Conservation (phyloP, 2,797 vertebrate genomes). For the Falco concolor region DNA sequence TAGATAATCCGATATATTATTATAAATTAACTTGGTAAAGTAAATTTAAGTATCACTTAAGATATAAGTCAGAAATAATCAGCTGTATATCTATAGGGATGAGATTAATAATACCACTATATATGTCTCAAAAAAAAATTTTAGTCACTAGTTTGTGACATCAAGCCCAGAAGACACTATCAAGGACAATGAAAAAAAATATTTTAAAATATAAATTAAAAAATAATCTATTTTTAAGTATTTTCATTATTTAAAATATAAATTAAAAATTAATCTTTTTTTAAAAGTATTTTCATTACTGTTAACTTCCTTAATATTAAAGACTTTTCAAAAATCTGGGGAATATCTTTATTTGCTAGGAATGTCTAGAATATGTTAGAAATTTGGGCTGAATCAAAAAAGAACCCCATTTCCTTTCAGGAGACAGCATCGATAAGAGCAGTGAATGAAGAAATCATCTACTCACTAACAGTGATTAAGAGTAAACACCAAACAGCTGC, state of each 20-base stretch:
- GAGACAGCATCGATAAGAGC: background rate
- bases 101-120: background rate
- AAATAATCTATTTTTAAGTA: background rate
- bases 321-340: background rate
- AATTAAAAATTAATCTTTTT: background rate
- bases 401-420: background rate
- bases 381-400: background rate
- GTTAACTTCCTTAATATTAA: background rate
- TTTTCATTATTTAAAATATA: background rate
- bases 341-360: background rate
- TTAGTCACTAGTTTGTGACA: background rate
- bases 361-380: background rate
- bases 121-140: background rate
- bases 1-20: background rate
- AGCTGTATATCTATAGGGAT: background rate
- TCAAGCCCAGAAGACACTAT: background rate
- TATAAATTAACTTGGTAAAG: background rate
- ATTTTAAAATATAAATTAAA: background rate
- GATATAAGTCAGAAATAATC: background rate
- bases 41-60: background rate
- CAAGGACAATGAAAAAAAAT: background rate
- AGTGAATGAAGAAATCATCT: background rate
- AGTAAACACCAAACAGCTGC: slow-evolving; percentile 33
- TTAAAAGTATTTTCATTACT: background rate
- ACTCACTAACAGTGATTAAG: background rate